Conservation (phyloP, 2,113 vertebrate species). For the Phrynosoma blainvillii region DNA sequence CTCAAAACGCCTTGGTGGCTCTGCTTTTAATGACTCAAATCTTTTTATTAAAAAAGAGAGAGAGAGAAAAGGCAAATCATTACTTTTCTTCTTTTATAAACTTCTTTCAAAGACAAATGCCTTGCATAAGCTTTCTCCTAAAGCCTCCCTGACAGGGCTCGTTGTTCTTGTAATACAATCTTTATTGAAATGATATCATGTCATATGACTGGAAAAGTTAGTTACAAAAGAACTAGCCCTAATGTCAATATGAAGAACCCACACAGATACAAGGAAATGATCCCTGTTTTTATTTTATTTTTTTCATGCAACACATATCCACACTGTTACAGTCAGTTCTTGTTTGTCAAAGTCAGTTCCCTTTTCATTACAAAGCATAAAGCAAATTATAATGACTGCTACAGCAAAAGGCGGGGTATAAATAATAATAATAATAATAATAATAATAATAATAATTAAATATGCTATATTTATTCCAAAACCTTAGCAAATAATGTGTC, state of each 20-base stretch:
- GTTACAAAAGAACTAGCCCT: conserved; percentile 30
- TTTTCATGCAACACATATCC: conserved; percentile 41
- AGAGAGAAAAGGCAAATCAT: background rate
- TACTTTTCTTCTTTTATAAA: background rate
- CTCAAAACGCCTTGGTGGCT: conserved; percentile 1
- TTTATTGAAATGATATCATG: conserved; percentile 34
- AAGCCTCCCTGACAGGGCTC: background rate
- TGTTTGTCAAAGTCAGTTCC: conserved; percentile 41
- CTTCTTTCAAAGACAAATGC: background rate
- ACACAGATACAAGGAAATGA: conserved; percentile 50
- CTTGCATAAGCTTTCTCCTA: conserved; percentile 7
- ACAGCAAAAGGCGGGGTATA: too few relatives aligned
- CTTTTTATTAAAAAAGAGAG: background rate
- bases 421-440: too few relatives aligned
- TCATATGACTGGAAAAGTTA: conserved; percentile 22
- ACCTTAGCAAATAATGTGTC: background rate
- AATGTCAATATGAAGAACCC: conserved; percentile 54
- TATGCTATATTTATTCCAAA: background rate
- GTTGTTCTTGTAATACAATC: background rate
- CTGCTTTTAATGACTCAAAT: conserved; percentile 4
- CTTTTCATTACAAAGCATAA: conserved; percentile 63
- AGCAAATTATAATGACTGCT: conserved; percentile 63
- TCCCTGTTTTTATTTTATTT: conserved; percentile 38
- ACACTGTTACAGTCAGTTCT: conserved; percentile 63
- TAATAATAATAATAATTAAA: too few relatives aligned